phyloP scores from a whole-genome alignment of 2,888 invertebrate genomes.

The Capitulum mitella region DNA sequence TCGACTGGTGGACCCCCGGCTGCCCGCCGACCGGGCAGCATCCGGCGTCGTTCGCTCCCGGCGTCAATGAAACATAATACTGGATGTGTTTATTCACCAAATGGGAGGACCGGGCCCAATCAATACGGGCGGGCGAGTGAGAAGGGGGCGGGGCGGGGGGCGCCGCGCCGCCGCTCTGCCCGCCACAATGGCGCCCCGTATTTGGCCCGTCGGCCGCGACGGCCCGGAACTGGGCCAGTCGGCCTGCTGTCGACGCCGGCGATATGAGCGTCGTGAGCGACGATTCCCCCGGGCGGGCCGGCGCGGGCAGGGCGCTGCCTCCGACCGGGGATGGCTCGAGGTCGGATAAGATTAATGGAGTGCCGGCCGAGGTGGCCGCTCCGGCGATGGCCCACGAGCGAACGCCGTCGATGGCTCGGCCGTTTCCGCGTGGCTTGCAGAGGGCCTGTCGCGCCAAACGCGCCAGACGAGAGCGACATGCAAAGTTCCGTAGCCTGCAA shows the following conservation, averaged over 20 bases:
- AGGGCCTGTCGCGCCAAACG: too few species aligned
- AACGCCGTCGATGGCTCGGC: background rate
- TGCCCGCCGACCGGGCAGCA: too few species aligned
- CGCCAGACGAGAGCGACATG: too few species aligned
- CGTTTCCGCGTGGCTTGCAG: background rate
- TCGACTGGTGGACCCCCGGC: too few species aligned
- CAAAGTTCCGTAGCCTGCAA: too few species aligned
- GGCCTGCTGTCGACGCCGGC: background rate
- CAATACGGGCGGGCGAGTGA: background rate
- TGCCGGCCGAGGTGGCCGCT: background rate
- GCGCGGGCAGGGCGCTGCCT: background rate
- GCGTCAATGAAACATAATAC: conserved; percentile 3
- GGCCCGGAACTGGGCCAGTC: background rate
- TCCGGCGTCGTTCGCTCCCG: background rate
- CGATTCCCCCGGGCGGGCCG: background rate
- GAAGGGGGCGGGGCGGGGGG: background rate
- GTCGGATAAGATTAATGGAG: conserved; percentile 4
- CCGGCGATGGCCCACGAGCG: background rate
- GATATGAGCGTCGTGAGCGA: background rate
- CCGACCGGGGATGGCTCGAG: background rate
- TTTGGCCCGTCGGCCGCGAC: background rate
- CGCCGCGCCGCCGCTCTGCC: background rate
- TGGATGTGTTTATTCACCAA: background rate
- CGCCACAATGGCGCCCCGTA: background rate
- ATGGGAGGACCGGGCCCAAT: background rate